These are phyloP conservation scores for Tarsius wallacei DNA, from an alignment of 2,797 vertebrate species.

Conservation along the genomic window DNA sequence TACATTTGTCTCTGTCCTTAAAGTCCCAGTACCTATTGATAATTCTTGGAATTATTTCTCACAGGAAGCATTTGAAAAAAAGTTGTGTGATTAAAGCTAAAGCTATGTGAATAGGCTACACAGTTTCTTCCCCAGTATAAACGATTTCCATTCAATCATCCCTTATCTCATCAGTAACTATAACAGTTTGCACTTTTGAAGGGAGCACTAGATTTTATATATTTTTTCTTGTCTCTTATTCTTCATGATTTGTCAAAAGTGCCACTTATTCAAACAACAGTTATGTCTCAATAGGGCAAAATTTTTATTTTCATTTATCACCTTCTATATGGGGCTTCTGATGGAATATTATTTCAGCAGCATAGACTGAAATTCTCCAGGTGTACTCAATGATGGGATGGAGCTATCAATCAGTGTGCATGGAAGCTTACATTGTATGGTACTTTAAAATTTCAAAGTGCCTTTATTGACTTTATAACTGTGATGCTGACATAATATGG, in stretches of 20 bases:
- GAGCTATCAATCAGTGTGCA: neutral
- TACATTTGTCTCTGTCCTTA: neutral
- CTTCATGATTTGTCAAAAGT: conserved; percentile 28
- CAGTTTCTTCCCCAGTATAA: neutral
- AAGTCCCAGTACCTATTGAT: neutral
- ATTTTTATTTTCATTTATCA: conserved; percentile 38
- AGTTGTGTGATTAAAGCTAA: neutral
- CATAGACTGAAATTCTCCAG: neutral
- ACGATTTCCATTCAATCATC: neutral
- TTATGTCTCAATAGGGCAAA: neutral
- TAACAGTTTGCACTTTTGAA: neutral
- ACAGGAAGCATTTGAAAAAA: neutral
- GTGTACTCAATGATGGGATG: neutral
- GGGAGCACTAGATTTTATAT: neutral
- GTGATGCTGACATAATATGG: neutral
- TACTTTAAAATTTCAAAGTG: conserved; percentile 8
- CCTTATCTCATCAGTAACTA: neutral
- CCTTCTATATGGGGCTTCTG: neutral
- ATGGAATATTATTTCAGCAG: neutral
- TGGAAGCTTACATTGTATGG: neutral
- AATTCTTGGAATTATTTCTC: neutral
- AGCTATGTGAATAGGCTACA: neutral
- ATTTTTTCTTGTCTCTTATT: neutral
- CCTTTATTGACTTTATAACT: neutral
- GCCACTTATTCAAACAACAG: neutral